Evolutionary conservation across 2,113 vertebrate species (phyloP), one percentile per base, ranked within the genome.

Genomic region (Phasianus colchicus): DNA sequence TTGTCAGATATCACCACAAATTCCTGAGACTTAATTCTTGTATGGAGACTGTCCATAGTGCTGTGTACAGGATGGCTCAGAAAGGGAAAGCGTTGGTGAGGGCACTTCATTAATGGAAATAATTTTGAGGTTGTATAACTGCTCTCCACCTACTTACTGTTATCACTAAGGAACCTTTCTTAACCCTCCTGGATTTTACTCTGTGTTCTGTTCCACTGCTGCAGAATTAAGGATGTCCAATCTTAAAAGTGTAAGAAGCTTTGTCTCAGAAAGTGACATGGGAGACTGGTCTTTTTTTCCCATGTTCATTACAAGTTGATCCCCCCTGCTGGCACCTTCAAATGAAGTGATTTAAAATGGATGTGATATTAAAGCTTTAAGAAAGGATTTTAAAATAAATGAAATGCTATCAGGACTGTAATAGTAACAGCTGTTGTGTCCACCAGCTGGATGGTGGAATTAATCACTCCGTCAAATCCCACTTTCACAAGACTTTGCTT

Each of bases 311-410:
- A 50, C 55, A 7, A 30, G 92, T 42, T 92, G 87, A 93, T 91
- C 83, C 29, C 40, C 29, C 76, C 82, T 87, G 50, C 84, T 93
- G 87, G 78, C 89, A 70, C 87, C 89, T 92, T 91, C 85, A 80
- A 91, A 89, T 14, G 55, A 70, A 54, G 85, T 4, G 79, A 81
- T 96, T 96, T 95, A 10, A 71, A 86, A 74, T 18, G 87, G 76
- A 85, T 54, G 57, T 32, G 75, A 83, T 93, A 92, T 88, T 89
- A 95, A 94, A 95, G 87, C 94, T 86, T 91, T 88, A 80, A 90
- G 89, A 86, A 18, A 5, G 25, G 72, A 77, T 17, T 95, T 95
- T 86, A 45, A 87, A 93, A 91, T n/a, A 95, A 96, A 91, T 95
- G 18, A 89, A 95, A 95, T 80, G 84, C 85, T 88, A 42, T n/a